Evolutionary conservation across 1,140 invertebrate species (phyloP).

Genomic region (Euwallacea similis): DNA sequence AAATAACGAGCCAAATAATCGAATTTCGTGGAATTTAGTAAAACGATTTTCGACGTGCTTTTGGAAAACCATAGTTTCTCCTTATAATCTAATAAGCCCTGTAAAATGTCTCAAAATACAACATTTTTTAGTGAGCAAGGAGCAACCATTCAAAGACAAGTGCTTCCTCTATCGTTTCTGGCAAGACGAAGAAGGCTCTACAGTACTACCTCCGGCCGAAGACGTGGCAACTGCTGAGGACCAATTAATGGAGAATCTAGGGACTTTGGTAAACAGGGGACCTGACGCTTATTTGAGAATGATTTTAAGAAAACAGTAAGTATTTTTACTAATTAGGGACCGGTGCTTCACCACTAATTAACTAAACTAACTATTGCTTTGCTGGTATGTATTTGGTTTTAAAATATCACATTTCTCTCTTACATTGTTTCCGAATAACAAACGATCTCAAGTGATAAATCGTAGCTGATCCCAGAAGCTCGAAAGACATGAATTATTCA

Average conservation of each 20-base stretch:
- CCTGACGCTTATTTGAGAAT: constrained; percentile 78
- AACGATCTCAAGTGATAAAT: neutral
- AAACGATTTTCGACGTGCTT: too few relatives aligned
- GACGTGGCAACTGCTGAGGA: constrained; percentile 67
- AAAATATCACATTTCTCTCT: too few relatives aligned
- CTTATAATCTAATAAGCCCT: too few relatives aligned
- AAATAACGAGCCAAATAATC: too few relatives aligned
- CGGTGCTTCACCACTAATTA: too few relatives aligned
- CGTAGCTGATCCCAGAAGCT: neutral
- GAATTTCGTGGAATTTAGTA: too few relatives aligned
- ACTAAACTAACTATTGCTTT: too few relatives aligned
- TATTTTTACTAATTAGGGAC: constrained; percentile 10
- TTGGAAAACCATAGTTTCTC: too few relatives aligned
- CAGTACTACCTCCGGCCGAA: constrained; percentile 57
- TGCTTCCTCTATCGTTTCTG: constrained; percentile 81
- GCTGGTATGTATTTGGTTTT: too few relatives aligned
- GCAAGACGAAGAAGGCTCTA: constrained; percentile 67
- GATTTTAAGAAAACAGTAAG: constrained; percentile 81
- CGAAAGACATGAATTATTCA: neutral
- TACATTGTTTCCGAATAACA: neutral
- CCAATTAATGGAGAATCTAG: constrained; percentile 68
- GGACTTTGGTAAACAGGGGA: constrained; percentile 67
- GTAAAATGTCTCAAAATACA: constrained; percentile 4
- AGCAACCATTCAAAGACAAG: constrained; percentile 84
- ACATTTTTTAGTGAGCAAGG: constrained; percentile 65